Evolutionary conservation across 2,888 invertebrate species (phyloP).

Genomic region (Cyclophora albipunctata): DNA sequence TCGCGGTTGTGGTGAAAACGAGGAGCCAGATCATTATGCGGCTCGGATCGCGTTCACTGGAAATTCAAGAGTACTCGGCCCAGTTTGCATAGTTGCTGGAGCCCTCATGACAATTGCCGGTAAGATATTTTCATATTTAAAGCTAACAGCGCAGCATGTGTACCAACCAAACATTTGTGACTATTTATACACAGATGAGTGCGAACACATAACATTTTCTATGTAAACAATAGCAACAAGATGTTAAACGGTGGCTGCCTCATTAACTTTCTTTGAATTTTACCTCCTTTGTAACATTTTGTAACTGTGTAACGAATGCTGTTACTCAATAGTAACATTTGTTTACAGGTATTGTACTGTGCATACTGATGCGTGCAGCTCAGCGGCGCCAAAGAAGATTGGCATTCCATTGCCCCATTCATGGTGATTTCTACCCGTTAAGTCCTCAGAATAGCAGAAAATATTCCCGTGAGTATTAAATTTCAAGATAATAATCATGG

Average conservation of each 20-base stretch:
- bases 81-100: constrained; percentile 84
- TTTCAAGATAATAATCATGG: not conserved
- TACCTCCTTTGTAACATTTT: too few species aligned
- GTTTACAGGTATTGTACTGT: constrained; percentile 77
- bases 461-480: constrained; percentile 59
- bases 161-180: too few species aligned
- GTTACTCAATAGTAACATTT: not conserved
- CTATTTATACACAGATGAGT: too few species aligned
- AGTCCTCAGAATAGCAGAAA: constrained; percentile 77
- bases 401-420: constrained; percentile 85
- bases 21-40: constrained; percentile 82
- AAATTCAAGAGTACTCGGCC: constrained; percentile 82
- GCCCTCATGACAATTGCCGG: constrained; percentile 79
- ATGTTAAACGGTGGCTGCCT: too few species aligned
- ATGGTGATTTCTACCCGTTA: constrained; percentile 85
- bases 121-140: constrained; percentile 14
- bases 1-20: constrained; percentile 82
- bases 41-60: constrained; percentile 83
- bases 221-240: too few species aligned
- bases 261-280: too few species aligned
- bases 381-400: constrained; percentile 79
- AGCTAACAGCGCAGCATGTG: too few species aligned
- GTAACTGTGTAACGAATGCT: too few species aligned
- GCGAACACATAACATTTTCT: too few species aligned
- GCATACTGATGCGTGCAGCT: constrained; percentile 80